Percentiles rank a stretch among this genome's conserved stretches.
Evolutionary conservation across 2,797 vertebrate genomes (phyloP).

Genomic region (Bradypodion ventrale): DNA sequence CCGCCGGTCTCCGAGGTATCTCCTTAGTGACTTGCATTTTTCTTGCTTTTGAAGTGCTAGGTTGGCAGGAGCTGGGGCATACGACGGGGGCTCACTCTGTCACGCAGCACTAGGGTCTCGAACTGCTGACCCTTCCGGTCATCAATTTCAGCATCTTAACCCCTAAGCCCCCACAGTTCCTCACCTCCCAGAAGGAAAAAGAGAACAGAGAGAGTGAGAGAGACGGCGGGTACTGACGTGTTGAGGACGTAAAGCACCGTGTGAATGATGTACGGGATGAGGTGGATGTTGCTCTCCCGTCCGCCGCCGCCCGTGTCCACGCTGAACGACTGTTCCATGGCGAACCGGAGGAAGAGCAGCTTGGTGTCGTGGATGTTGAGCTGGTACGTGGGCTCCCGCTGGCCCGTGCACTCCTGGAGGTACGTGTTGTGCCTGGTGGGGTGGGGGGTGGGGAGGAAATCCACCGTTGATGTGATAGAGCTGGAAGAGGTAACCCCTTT

Average conservation of each 20-base stretch:
- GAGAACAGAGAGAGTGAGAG: neutral
- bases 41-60: too few relatives aligned
- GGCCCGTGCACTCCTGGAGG: slow-evolving; percentile 97
- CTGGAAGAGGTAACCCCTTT: neutral
- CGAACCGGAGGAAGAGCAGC: slow-evolving; percentile 94
- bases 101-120: too few relatives aligned
- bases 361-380: slow-evolving; percentile 99
- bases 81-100: too few relatives aligned
- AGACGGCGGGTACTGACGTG: slow-evolving; percentile 82
- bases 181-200: too few relatives aligned
- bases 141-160: too few relatives aligned
- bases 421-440: slow-evolving; percentile 93
- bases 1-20: too few relatives aligned
- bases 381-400: slow-evolving; percentile 97
- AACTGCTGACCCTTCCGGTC: too few relatives aligned
- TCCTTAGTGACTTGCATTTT: too few relatives aligned
- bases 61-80: too few relatives aligned
- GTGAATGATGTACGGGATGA: slow-evolving; percentile 98
- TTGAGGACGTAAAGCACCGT: slow-evolving; percentile 99
- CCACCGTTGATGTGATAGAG: neutral
- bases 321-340: slow-evolving; percentile 98
- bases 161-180: too few relatives aligned
- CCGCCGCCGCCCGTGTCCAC: slow-evolving; percentile 95
- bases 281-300: slow-evolving; percentile 98
- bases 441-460: fast-evolving